Percentiles rank a stretch among this genome's conserved stretches.
These are phyloP conservation scores for Pseudomyrmex cubaensis DNA, from an alignment of 1,140 invertebrate genomes.

Conservation along the genomic window DNA sequence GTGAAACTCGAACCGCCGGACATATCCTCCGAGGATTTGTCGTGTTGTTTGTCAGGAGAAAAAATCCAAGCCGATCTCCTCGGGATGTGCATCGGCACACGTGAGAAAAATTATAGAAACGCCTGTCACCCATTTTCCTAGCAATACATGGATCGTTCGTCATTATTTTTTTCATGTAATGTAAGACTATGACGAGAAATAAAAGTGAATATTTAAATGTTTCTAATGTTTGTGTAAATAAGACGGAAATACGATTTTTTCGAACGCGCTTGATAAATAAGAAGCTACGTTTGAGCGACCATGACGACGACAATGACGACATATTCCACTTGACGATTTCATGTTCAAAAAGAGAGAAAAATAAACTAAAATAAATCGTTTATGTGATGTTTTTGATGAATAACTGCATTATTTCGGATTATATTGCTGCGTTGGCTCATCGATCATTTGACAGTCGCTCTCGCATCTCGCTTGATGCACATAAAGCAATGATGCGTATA, in stretches of 20 bases:
- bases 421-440: neutral
- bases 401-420: constrained; percentile 59
- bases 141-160: constrained; percentile 73
- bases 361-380: constrained; percentile 71
- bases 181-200: constrained; percentile 63
- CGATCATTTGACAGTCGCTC: neutral
- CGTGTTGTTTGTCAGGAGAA: neutral
- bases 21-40: neutral
- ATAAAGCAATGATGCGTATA: no score
- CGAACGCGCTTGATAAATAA: constrained; percentile 62
- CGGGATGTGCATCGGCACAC: neutral
- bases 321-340: constrained; percentile 66
- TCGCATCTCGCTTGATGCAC: neutral
- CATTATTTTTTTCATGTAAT: constrained; percentile 75
- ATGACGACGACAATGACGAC: constrained; percentile 35
- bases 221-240: constrained; percentile 81
- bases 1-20: neutral
- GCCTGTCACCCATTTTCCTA: constrained; percentile 51
- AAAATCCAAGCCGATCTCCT: neutral
- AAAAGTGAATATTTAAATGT: constrained; percentile 77
- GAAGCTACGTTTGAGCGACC: constrained; percentile 18
- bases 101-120: neutral
- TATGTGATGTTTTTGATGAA: constrained; percentile 66
- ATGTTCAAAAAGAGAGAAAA: constrained; percentile 66
- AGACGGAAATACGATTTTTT: constrained; percentile 66